Evolutionary conservation across 2,888 invertebrate species (phyloP).

Genomic region (Drosophila neotestacea): DNA sequence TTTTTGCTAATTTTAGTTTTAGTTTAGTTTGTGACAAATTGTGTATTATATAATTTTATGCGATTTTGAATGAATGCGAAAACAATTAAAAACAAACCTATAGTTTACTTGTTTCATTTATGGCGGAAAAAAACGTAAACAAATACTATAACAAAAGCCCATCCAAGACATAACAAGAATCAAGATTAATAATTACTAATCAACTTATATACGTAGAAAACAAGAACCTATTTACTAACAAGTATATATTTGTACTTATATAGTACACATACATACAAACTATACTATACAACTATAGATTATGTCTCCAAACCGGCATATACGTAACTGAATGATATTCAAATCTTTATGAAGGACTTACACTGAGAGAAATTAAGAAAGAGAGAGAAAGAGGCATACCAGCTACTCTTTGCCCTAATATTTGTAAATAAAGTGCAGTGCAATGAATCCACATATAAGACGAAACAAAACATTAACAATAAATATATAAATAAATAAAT

Average conservation of each 20-base stretch:
- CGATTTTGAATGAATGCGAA: slow-evolving; percentile 74
- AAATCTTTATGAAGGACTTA: slow-evolving; percentile 52
- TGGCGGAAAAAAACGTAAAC: slow-evolving; percentile 24
- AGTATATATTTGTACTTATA: slow-evolving; percentile 16
- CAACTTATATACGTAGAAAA: slow-evolving; percentile 67
- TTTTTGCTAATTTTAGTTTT: slow-evolving; percentile 73
- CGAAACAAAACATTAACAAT: slow-evolving; percentile 33
- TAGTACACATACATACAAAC: slow-evolving; percentile 35
- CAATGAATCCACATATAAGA: slow-evolving; percentile 47
- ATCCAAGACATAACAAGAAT: slow-evolving; percentile 68
- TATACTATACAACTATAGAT: slow-evolving; percentile 25
- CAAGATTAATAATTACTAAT: slow-evolving; percentile 52
- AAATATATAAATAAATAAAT: slow-evolving; percentile 30
- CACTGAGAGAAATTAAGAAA: slow-evolving; percentile 13
- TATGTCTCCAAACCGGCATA: slow-evolving; percentile 56
- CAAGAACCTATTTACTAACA: slow-evolving; percentile 66
- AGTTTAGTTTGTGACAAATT: slow-evolving; percentile 79
- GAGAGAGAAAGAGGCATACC: slow-evolving; percentile 1
- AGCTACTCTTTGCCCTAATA: slow-evolving; percentile 32
- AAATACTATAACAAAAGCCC: slow-evolving; percentile 72
- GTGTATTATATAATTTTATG: slow-evolving; percentile 82
- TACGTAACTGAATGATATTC: slow-evolving; percentile 82
- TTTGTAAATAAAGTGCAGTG: slow-evolving; percentile 56
- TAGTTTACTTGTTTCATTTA: slow-evolving; percentile 54
- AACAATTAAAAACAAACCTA: slow-evolving; percentile 63